These are phyloP conservation scores for Neodiprion fabricii DNA, from an alignment of 1,140 invertebrate species.

Conservation along the genomic window DNA sequence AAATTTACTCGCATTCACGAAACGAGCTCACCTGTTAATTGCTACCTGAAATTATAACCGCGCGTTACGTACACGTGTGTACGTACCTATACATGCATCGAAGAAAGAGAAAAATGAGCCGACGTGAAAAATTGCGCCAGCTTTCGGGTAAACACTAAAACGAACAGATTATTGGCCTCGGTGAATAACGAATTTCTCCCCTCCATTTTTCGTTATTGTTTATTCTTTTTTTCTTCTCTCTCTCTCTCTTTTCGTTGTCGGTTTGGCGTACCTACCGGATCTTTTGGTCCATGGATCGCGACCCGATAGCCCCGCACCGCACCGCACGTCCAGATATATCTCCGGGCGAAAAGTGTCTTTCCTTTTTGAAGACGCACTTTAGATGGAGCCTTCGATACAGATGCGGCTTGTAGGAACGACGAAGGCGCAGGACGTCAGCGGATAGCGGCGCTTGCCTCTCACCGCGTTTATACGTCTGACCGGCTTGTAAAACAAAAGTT, in stretches of 20 bases:
- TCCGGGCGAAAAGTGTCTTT: slow-evolving; percentile 7
- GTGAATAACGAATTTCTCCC: too few species aligned
- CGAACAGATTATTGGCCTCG: neutral
- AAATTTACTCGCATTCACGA: too few species aligned
- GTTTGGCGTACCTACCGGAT: neutral
- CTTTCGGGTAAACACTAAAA: neutral
- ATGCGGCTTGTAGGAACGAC: slow-evolving; percentile 20
- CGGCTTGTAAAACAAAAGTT: slow-evolving; percentile 14
- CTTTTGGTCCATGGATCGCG: slow-evolving; percentile 6
- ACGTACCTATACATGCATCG: too few species aligned
- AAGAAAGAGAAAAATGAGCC: neutral
- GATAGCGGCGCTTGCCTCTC: neutral
- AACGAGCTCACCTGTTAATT: neutral
- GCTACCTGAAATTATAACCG: neutral
- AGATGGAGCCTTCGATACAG: slow-evolving; percentile 39
- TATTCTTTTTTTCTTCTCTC: neutral
- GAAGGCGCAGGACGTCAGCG: slow-evolving; percentile 15
- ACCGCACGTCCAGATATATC: neutral
- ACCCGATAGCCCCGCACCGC: neutral
- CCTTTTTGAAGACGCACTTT: slow-evolving; percentile 33
- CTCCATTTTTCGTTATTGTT: neutral
- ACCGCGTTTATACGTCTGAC: neutral
- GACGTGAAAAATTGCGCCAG: neutral
- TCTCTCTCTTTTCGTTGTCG: neutral
- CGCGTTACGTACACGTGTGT: neutral